Percentiles rank a stretch among this genome's conserved stretches.
Conservation (phyloP, 2,113 vertebrate genomes). For the Oceanodroma tethys region DNA sequence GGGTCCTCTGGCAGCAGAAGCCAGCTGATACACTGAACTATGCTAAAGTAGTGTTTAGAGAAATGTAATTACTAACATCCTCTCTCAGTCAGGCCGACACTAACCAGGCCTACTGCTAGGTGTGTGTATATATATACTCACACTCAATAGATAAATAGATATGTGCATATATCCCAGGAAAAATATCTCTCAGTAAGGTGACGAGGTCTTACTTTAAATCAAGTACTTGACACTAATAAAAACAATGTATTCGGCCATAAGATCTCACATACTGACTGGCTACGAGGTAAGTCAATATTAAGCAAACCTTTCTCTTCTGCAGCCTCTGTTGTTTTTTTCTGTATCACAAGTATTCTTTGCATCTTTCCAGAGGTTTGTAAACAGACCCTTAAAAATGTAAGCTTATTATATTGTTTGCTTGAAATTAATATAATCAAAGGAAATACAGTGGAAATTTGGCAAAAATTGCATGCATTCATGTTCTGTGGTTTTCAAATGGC, state of each 20-base stretch:
- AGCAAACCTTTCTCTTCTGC: background rate
- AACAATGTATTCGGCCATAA: background rate
- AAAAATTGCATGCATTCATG: background rate
- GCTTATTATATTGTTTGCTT: background rate
- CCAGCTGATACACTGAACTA: conserved; percentile 41
- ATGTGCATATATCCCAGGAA: background rate
- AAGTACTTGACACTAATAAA: conserved; percentile 59
- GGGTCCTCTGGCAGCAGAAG: conserved; percentile 44
- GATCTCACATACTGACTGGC: background rate
- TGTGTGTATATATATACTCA: conserved; percentile 53
- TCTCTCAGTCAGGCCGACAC: conserved; percentile 49
- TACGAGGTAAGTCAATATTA: background rate
- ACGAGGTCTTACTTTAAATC: conserved; percentile 45
- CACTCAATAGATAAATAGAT: conserved; percentile 60
- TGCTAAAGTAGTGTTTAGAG: conserved; percentile 61
- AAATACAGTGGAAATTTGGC: background rate
- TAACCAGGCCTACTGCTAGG: conserved; percentile 60
- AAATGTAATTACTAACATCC: conserved; percentile 66
- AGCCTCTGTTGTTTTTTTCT: background rate
- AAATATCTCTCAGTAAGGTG: conserved; percentile 43
- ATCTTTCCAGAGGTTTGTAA: background rate
- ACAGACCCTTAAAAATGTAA: background rate
- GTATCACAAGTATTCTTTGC: background rate
- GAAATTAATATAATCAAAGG: background rate
- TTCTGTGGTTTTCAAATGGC: background rate